phyloP scores from a whole-genome alignment of 1,140 invertebrate species.

The Temnothorax curvispinosus region DNA sequence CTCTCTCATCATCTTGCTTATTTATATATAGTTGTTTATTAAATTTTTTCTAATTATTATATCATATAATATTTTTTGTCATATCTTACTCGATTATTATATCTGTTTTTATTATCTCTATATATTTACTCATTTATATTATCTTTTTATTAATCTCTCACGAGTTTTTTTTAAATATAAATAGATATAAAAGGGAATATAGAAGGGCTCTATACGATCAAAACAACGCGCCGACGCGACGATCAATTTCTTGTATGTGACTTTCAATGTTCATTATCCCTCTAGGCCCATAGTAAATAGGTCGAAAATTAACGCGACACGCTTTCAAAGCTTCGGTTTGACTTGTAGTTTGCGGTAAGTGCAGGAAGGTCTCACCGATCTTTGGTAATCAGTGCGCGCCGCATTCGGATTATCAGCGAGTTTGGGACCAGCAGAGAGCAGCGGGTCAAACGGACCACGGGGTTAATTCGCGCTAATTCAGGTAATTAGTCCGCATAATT shows the following conservation, averaged over 20 bases:
- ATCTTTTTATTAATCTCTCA: not conserved
- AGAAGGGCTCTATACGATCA: not conserved
- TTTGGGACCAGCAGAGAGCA: constrained; percentile 46
- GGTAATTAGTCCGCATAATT: constrained; percentile 79
- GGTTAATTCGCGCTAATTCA: constrained; percentile 80
- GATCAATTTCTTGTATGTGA: not conserved
- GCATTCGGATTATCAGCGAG: constrained; percentile 66
- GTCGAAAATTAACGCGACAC: constrained; percentile 67
- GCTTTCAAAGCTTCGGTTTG: constrained; percentile 67
- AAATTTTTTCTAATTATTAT: not conserved
- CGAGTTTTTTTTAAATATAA: not conserved
- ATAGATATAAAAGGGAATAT: not conserved
- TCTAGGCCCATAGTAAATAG: constrained; percentile 1
- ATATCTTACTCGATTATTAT: not conserved
- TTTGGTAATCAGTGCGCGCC: constrained; percentile 71
- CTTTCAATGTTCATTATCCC: not conserved
- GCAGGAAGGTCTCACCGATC: constrained; percentile 68
- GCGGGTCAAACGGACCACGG: constrained; percentile 70
- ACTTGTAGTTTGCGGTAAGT: constrained; percentile 64
- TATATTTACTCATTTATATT: not conserved
- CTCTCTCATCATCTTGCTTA: not conserved
- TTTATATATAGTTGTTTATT: not conserved
- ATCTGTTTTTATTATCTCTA: not conserved
- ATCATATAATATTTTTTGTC: not conserved
- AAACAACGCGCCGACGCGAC: not conserved